phyloP scores from a whole-genome alignment of 2,888 invertebrate species.

The Ecliptopera silaceata region DNA sequence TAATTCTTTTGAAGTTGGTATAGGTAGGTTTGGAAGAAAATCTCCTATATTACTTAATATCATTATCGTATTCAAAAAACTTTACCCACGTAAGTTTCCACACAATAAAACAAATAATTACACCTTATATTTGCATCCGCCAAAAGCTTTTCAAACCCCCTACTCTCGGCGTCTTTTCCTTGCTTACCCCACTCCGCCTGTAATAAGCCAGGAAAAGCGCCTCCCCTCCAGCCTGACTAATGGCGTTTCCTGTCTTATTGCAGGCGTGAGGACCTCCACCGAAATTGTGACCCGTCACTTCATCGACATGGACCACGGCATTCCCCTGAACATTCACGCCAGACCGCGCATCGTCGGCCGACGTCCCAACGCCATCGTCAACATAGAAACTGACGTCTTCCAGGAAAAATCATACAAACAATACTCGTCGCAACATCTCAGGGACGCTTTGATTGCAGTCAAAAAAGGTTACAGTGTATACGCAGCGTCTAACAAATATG shows the following conservation, averaged over 20 bases:
- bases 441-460: conserved; percentile 77
- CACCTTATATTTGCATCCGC: no score
- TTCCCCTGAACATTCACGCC: conserved; percentile 73
- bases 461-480: conserved; percentile 81
- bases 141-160: background rate
- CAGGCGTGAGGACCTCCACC: conserved; percentile 77
- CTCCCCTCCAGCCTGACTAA: conserved; percentile 42
- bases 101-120: no score
- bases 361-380: conserved; percentile 72
- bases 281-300: conserved; percentile 78
- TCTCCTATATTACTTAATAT: no score
- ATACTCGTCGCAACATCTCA: conserved; percentile 76
- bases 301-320: conserved; percentile 75
- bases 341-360: conserved; percentile 71
- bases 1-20: no score
- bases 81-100: no score
- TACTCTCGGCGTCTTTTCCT: conserved; percentile 71
- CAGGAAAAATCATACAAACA: conserved; percentile 80
- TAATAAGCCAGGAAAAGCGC: conserved; percentile 82
- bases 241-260: conserved; percentile 70
- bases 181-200: conserved; percentile 65
- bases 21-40: no score
- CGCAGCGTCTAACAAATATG: conserved; percentile 81
- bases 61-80: no score
- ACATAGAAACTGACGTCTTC: conserved; percentile 76